Evolutionary conservation across 1,140 invertebrate species (phyloP).

Genomic region (Asobara japonica): DNA sequence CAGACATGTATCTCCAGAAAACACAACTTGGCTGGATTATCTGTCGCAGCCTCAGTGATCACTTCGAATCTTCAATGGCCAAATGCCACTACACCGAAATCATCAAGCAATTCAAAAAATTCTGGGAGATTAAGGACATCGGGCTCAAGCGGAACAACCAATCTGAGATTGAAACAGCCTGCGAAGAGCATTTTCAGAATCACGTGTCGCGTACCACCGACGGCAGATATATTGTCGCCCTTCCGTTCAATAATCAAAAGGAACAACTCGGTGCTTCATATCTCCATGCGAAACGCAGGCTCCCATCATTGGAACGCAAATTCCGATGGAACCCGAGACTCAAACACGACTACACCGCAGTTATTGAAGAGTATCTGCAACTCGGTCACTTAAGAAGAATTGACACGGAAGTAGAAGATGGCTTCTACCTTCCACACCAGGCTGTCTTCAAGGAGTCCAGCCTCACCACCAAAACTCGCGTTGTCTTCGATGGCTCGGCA

Average conservation of each 20-base stretch:
- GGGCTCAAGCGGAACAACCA: too few species aligned
- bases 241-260: conserved; percentile 24
- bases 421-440: neutral
- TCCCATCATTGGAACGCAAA: neutral
- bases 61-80: neutral
- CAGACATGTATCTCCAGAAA: conserved; percentile 39
- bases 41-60: neutral
- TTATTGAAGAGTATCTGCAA: neutral
- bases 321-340: neutral
- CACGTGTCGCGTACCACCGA: conserved; percentile 33
- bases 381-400: too few species aligned
- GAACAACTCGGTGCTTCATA: neutral
- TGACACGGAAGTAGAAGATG: too few species aligned
- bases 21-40: conserved; percentile 37
- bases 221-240: conserved; percentile 40
- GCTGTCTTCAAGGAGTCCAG: conserved; percentile 7
- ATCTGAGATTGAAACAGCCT: conserved; percentile 36
- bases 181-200: conserved; percentile 41
- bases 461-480: conserved; percentile 3
- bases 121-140: conserved; percentile 30
- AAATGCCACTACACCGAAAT: conserved; percentile 19
- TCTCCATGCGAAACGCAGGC: neutral
- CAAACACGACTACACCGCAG: neutral
- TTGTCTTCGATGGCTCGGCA: conserved; percentile 48
- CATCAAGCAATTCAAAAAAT: conserved; percentile 6